Conservation (phyloP, 2,888 invertebrate species). For the Pyrochroa serraticornis region DNA sequence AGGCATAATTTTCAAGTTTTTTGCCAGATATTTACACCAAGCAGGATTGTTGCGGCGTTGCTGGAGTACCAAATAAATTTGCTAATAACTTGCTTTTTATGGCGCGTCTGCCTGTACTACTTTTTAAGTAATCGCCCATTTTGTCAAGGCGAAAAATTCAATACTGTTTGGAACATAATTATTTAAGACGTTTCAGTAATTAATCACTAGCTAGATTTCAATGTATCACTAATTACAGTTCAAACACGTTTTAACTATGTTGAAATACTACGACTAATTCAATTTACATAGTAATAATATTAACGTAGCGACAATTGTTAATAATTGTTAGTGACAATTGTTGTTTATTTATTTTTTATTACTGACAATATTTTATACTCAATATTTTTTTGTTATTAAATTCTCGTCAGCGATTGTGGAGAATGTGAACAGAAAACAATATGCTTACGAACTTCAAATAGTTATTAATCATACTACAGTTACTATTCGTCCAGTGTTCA, state of each 20-base stretch:
- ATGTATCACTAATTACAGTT: too few relatives aligned
- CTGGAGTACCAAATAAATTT: slow-evolving; percentile 36
- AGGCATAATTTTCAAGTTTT: slow-evolving; percentile 14
- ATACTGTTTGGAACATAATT: slow-evolving; percentile 16
- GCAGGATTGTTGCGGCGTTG: slow-evolving; percentile 24
- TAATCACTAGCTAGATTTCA: too few relatives aligned
- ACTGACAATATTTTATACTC: too few relatives aligned
- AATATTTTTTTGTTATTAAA: slow-evolving; percentile 2
- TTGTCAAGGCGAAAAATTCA: slow-evolving; percentile 5
- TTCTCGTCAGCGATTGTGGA: neutral
- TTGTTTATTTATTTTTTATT: neutral
- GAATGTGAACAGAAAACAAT: slow-evolving; percentile 8
- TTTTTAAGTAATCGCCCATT: slow-evolving; percentile 27
- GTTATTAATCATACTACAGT: slow-evolving; percentile 40
- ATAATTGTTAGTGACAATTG: neutral
- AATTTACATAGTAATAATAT: too few relatives aligned
- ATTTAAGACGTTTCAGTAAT: too few relatives aligned
- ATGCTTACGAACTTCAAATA: neutral
- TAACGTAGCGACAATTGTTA: neutral
- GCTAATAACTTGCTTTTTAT: slow-evolving; percentile 38
- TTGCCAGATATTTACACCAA: slow-evolving; percentile 30
- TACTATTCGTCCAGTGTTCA: slow-evolving; percentile 38
- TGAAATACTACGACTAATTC: too few relatives aligned
- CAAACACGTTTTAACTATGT: too few relatives aligned
- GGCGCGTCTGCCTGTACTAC: slow-evolving; percentile 36